Evolutionary conservation across 1,140 invertebrate genomes (phyloP).

Genomic region (Catajapyx aquilonaris): DNA sequence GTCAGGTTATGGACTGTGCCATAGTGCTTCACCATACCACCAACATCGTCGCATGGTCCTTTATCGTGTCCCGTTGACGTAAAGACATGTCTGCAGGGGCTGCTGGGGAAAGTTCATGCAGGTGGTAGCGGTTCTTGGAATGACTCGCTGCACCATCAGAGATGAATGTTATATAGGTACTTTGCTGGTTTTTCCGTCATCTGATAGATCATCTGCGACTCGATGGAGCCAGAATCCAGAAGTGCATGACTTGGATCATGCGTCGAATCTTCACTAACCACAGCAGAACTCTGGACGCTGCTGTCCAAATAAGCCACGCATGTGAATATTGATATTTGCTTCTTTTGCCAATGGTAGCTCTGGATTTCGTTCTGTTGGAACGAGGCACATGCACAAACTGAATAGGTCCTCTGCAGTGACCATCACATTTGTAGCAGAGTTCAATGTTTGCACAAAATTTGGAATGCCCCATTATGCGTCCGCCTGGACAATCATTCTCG

Average conservation of each 20-base stretch:
- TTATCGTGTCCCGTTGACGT: background rate
- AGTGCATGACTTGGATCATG: background rate
- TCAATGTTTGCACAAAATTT: constrained; percentile 1
- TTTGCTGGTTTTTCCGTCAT: background rate
- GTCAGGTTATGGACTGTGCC: background rate
- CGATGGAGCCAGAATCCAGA: background rate
- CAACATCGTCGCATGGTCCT: background rate
- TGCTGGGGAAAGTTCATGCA: background rate
- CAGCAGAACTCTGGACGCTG: background rate
- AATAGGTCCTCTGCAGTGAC: background rate
- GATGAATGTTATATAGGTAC: background rate
- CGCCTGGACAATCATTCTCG: background rate
- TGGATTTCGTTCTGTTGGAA: background rate
- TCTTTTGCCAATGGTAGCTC: background rate
- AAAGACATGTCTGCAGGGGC: background rate
- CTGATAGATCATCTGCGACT: background rate
- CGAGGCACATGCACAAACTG: background rate
- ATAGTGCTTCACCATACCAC: background rate
- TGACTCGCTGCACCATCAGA: too few species aligned
- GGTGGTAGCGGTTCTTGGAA: background rate
- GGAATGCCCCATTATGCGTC: background rate
- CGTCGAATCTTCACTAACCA: background rate
- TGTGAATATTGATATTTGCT: background rate
- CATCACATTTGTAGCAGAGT: background rate
- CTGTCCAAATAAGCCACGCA: background rate